phyloP scores from a whole-genome alignment of 2,113 vertebrate species.

The Chaenogobius annularis region DNA sequence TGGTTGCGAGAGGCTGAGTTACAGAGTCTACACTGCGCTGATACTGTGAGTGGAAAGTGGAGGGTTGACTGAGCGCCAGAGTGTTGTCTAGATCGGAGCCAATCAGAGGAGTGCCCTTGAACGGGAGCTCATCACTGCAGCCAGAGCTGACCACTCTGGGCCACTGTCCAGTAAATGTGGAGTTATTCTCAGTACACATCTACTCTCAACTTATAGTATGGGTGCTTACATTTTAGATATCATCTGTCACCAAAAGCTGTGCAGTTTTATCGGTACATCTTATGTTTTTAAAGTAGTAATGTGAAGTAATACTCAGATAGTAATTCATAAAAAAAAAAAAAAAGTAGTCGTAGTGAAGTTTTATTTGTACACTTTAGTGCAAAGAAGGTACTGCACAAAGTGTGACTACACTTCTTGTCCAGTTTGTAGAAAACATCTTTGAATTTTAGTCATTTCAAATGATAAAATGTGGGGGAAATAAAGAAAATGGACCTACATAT shows the following conservation, averaged over 20 bases:
- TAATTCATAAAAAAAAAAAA: too few relatives aligned
- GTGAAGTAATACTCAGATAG: too few relatives aligned
- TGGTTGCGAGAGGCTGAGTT: background rate
- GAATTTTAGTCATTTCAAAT: too few relatives aligned
- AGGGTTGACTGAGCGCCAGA: slow-evolving; percentile 1
- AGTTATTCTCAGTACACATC: background rate
- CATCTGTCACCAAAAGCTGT: background rate
- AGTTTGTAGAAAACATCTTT: too few relatives aligned
- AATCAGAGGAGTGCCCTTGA: slow-evolving; percentile 1
- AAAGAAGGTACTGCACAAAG: too few relatives aligned
- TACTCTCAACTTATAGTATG: background rate
- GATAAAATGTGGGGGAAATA: too few relatives aligned
- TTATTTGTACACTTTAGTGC: background rate
- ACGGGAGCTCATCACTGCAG: slow-evolving; percentile 7
- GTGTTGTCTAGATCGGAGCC: background rate
- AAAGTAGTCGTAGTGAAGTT: background rate
- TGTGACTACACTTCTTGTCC: too few relatives aligned
- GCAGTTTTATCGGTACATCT: too few relatives aligned
- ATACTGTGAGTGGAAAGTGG: slow-evolving; percentile 5
- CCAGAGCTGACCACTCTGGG: slow-evolving; percentile 1
- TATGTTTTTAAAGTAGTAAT: too few relatives aligned
- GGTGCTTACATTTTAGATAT: background rate
- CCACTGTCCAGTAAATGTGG: background rate
- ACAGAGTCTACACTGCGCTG: background rate
- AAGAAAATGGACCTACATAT: too few relatives aligned